Percentiles rank a stretch among this genome's conserved stretches.
Conservation (phyloP, 2,888 invertebrate species). For the Parthenolecanium corni region DNA sequence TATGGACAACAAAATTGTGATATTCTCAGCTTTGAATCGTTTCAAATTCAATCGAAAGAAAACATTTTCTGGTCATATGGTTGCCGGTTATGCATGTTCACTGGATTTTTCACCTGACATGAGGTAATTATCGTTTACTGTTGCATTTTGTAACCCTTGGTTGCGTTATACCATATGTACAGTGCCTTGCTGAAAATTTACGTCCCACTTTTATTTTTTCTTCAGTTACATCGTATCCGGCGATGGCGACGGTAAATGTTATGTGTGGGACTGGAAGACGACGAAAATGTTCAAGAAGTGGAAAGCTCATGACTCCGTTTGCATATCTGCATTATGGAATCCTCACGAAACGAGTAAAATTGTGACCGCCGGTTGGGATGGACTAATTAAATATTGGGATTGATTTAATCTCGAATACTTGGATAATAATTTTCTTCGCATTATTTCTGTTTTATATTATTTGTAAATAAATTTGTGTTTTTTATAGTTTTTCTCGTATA, state of each 20-base stretch:
- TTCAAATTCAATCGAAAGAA: constrained; percentile 98
- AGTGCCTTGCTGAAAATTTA: constrained; percentile 5
- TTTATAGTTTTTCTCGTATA: too few relatives aligned
- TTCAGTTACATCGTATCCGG: constrained; percentile 89
- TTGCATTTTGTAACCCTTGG: too few relatives aligned
- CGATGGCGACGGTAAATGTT: constrained; percentile 97
- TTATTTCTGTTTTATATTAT: too few relatives aligned
- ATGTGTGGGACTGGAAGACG: constrained; percentile 99
- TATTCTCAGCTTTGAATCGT: constrained; percentile 92
- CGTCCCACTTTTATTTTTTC: constrained; percentile 36
- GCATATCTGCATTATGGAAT: constrained; percentile 91
- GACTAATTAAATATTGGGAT: constrained; percentile 97
- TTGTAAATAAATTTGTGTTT: too few relatives aligned
- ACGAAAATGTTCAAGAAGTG: constrained; percentile 96
- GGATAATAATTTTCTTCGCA: too few relatives aligned
- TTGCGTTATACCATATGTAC: constrained; percentile 7
- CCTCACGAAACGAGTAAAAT: constrained; percentile 96
- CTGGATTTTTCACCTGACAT: constrained; percentile 97
- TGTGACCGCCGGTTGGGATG: constrained; percentile 99
- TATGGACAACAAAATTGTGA: constrained; percentile 97
- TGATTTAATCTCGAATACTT: constrained; percentile 40
- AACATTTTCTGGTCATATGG: constrained; percentile 97
- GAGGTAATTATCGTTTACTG: constrained; percentile 51
- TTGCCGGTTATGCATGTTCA: constrained; percentile 95
- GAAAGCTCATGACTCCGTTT: constrained; percentile 98